Evolutionary conservation across 2,113 vertebrate genomes (phyloP), one percentile per base, ranked within the genome.

Genomic region (Chloebia gouldiae): DNA sequence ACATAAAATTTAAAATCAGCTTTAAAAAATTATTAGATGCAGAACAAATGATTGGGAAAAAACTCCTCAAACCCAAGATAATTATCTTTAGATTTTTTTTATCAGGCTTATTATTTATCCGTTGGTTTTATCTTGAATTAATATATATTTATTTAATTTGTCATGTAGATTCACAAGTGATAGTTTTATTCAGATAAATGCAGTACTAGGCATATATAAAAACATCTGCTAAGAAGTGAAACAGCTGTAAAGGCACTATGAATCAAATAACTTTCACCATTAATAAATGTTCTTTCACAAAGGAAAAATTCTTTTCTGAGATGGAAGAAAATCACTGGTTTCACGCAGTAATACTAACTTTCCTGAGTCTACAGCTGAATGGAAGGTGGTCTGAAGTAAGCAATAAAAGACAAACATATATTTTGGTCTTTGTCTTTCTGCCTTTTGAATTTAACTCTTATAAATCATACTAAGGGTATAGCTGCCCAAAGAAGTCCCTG

Each of bases 51-150:
- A 39, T 28, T 65, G 8, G 39, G 47, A 2, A 33, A 57, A 65
- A 84, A 51, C 0, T 0, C 0, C 0, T 2, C 10, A 27, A 66
- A 76, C 7, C 17, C 9, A 37, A 37, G 6, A 69, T 37, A 79
- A 69, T 53, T 85, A 0, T 80, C 23, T 40, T 68, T 9, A 76
- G 49, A 30, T 75, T 69, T 85, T 83, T 71, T 73, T 35, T 5
- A 64, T 64, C 12, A 44, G 25, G 20, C 2, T 72, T 8, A 3
- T 76, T 81, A 24, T 73, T 70, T 57, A 6, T 63, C 42, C 12
- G 1, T 68, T 64, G 12, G 30, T 16, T 75, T 81, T 78, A 64
- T 85, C 9, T 15, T 78, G 40, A 84, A 60, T 81, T 87, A 64
- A 56, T 79, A 50, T 73, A 1, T 25, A 11, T 19, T 60, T 57